Evolutionary conservation across 92 coral and sea anemone genomes (phyloP), one percentile per base, ranked within the genome.

Genomic region (Porites divaricata): DNA sequence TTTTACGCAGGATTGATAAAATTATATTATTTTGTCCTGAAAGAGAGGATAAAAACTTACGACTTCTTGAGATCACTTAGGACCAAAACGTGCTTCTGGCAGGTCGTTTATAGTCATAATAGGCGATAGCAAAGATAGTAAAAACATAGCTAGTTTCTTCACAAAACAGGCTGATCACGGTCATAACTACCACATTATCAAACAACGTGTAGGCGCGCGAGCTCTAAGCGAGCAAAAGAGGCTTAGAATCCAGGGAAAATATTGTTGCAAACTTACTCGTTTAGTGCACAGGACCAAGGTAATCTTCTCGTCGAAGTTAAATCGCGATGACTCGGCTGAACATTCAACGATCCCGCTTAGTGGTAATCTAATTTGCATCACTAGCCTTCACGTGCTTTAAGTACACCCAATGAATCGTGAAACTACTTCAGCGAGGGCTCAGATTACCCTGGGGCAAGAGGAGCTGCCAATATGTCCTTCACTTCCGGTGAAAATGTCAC

Each of bases 401-500:
- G 7, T 9, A 10, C 72, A 67, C 28, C 58, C 68, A n/a, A n/a
- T n/a, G 65, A 41, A 69, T 66, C 45, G 58, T 28, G 20, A 8
- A 56, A 56, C 9, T 41, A 62, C 72, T 72, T 62, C 22, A 74
- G 59, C 12, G 1, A 41, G 49, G 71, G 62, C 19, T 82, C 86
- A 28, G 63, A 82, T 82, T 82, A 72, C 86, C 19, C 1, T n/a
- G n/a, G 4, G 4, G 45, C 45, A 35, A 71, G 21, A 58, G 70
- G 17, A 48, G 28, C 72, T 48, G 9, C 64, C 72, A 13, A 68
- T 54, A 57, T 19, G 68, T 68, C 70, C 22, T 24, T 72, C 45
- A 53, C 63, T 82, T 82, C 86, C 79, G 79, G 79, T 49, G 50
- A 20, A 45, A 48, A 73, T 63, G 41, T 82, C 70, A 81, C 69